Evolutionary conservation across 2,888 invertebrate genomes (phyloP).

Genomic region (Spatulosminthurus flaviceps): DNA sequence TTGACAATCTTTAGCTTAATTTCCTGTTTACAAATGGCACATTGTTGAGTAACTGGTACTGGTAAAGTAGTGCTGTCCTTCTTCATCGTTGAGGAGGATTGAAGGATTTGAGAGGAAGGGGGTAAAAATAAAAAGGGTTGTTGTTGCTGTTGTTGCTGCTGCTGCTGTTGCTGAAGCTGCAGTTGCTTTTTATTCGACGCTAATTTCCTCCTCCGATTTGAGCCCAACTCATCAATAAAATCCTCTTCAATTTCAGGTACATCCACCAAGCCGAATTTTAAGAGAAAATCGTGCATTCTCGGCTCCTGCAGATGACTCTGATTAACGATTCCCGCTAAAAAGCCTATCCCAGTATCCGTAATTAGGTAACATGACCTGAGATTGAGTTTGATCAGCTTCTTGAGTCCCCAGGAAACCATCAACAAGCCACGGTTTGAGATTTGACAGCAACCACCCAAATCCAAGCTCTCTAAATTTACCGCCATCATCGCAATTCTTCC

Average conservation of each 20-base stretch:
- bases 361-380: constrained; percentile 92
- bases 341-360: constrained; percentile 88
- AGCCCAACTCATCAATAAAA: constrained; percentile 2
- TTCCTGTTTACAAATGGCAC: constrained; percentile 45
- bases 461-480: constrained; percentile 85
- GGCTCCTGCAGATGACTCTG: constrained; percentile 46
- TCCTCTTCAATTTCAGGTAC: constrained; percentile 42
- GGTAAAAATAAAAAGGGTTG: constrained; percentile 1
- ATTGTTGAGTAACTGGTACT: constrained; percentile 30
- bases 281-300: constrained; percentile 54
- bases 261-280: constrained; percentile 54
- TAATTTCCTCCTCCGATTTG: constrained; percentile 21
- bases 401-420: constrained; percentile 86
- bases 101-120: neutral
- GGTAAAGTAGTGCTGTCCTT: neutral
- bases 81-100: neutral
- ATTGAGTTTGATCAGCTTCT: constrained; percentile 83
- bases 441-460: constrained; percentile 91
- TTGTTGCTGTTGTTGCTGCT: constrained; percentile 27
- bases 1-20: constrained; percentile 10
- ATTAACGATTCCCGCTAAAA: constrained; percentile 73
- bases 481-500: constrained; percentile 75
- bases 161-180: too few relatives aligned
- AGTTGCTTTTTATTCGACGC: constrained; percentile 26
- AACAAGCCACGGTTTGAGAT: constrained; percentile 88